phyloP scores from a whole-genome alignment of 92 coral and sea anemone species.

The Siderastrea radians region DNA sequence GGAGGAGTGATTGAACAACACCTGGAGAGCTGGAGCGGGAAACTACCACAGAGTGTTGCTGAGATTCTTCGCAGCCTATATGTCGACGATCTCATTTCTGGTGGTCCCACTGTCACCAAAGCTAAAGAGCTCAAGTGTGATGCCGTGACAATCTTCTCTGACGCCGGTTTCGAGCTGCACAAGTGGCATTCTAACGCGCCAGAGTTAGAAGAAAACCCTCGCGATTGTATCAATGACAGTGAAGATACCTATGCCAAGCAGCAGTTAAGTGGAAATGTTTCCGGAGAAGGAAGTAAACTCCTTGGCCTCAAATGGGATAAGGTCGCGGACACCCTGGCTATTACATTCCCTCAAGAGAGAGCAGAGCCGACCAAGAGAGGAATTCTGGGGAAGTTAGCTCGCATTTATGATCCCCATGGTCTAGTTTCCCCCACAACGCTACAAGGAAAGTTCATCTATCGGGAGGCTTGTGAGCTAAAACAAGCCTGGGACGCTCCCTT shows the following conservation, averaged over 20 bases:
- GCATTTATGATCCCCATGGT: slow-evolving; percentile 38
- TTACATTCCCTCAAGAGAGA: slow-evolving; percentile 9
- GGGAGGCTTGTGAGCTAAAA: slow-evolving; percentile 39
- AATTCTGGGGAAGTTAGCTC: slow-evolving; percentile 23
- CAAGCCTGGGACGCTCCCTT: slow-evolving; percentile 51
- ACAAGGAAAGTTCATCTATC: slow-evolving; percentile 19
- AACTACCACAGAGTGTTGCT: slow-evolving; percentile 21
- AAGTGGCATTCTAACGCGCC: background rate
- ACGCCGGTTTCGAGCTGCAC: background rate
- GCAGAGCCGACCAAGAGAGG: slow-evolving; percentile 38
- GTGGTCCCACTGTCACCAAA: background rate
- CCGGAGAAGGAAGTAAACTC: slow-evolving; percentile 33
- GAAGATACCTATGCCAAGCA: slow-evolving; percentile 30
- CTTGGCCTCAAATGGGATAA: slow-evolving; percentile 50
- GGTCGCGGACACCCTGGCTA: slow-evolving; percentile 21
- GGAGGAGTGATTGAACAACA: slow-evolving; percentile 45
- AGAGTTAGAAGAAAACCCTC: slow-evolving; percentile 12
- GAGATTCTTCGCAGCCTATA: slow-evolving; percentile 20
- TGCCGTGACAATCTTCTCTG: slow-evolving; percentile 9
- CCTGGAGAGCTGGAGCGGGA: slow-evolving; percentile 12
- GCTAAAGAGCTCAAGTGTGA: slow-evolving; percentile 8
- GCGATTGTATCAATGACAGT: background rate
- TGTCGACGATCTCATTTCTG: slow-evolving; percentile 5
- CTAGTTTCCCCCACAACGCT: slow-evolving; percentile 34
- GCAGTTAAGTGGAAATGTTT: background rate